Evolutionary conservation across 2,797 vertebrate species (phyloP), one percentile per base, ranked within the genome.

Genomic region (Sebastes baramenuke): DNA sequence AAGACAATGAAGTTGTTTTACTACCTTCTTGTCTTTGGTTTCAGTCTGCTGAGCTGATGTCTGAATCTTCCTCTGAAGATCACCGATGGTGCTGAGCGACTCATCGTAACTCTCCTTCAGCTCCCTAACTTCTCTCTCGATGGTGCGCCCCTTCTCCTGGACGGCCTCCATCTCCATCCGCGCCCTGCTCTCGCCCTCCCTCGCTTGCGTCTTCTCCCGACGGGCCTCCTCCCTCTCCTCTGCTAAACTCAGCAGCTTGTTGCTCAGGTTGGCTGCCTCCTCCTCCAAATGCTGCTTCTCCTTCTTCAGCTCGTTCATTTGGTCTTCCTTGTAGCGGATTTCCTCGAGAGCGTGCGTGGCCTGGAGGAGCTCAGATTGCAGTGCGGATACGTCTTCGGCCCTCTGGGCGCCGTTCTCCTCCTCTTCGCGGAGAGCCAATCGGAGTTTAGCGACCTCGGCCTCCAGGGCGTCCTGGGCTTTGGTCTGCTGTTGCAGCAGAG

Each of bases 21-120:
- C 77, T 90, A 99, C 99, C 97, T 99, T 98, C 87, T 97, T 98
- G 89, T 99, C 98, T 93, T 99, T 99, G 22, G 96, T 95, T 86
- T 99, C 97, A 3, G 98, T 97, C 89, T 99, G 97, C 87, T 97
- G 95, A 2, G 97, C 95, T 1, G 98, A 99, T 0, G 94, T 95
- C 91, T 98, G 97, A 81, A 99, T 99, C 76, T 97, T 97, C 87
- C 90, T 97, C 94, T 99, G 97, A 56, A 99, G 92, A 18, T 98
- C 97, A 2, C 95, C 87, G 36, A 98, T 97, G 52, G 97, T 99
- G 1, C 87, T 86, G 79, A 98, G 88, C 0, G 97, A 98, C 55
- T 97, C 95, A 30, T 99, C 97, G 0, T 97, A 99, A 52, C 97
- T 92, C 32, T 96, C 96, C 49, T 98, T 98, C 86, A 99, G 95